These are phyloP conservation scores for Pogonus chalceus DNA, from an alignment of 1,140 invertebrate genomes.

Conservation along the genomic window DNA sequence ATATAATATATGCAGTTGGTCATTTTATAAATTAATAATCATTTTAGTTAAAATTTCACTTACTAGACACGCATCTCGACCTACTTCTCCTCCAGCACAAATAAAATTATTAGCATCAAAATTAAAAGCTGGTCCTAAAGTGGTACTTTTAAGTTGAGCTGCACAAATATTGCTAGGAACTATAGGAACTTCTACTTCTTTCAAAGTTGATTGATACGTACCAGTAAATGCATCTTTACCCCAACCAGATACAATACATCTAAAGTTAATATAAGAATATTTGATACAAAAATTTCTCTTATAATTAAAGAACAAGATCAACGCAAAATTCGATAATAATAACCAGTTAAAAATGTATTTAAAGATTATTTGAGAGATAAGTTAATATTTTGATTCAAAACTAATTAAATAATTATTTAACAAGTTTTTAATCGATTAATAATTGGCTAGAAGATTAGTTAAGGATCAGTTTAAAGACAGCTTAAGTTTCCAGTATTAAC, in stretches of 20 bases:
- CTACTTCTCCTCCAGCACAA: constrained; percentile 64
- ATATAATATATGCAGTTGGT: neutral
- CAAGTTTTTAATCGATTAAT: too few relatives aligned
- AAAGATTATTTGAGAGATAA: too few relatives aligned
- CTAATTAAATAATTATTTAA: too few relatives aligned
- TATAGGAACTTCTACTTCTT: constrained; percentile 61
- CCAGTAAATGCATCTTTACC: constrained; percentile 65
- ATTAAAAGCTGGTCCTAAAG: constrained; percentile 50
- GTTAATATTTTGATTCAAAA: too few relatives aligned
- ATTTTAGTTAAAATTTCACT: constrained; percentile 14
- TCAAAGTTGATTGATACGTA: constrained; percentile 53
- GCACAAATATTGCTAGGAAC: constrained; percentile 52
- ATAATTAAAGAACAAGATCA: constrained; percentile 3
- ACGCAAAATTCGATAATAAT: too few relatives aligned
- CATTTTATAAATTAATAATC: constrained; percentile 1
- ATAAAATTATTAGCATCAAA: constrained; percentile 57
- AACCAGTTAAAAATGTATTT: too few relatives aligned
- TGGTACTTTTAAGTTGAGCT: constrained; percentile 46
- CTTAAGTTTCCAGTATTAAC: too few relatives aligned
- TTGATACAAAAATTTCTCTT: constrained; percentile 11
- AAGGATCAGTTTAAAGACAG: too few relatives aligned
- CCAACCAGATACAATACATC: constrained; percentile 72
- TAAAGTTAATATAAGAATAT: too few relatives aligned
- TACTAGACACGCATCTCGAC: constrained; percentile 66
- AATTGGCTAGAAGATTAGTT: too few relatives aligned